Conservation (phyloP, 2,797 vertebrate species). For the Aldrovandia affinis region DNA sequence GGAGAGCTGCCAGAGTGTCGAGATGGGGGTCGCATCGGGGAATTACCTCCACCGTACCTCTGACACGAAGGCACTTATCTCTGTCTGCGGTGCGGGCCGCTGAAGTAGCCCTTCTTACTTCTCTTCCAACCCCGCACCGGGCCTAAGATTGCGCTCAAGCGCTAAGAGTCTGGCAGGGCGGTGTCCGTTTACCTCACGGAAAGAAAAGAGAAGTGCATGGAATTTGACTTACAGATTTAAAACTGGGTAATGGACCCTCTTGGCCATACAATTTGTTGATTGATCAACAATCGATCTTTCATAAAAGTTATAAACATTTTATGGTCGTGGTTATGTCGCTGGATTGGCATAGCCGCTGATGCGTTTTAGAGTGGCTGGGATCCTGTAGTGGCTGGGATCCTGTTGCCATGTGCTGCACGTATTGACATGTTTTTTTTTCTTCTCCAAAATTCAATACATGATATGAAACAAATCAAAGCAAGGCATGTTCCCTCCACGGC, state of each 20-base stretch:
- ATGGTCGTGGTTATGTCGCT: background rate
- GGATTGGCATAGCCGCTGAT: background rate
- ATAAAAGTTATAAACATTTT: background rate
- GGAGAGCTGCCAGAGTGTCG: background rate
- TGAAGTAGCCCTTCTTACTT: background rate
- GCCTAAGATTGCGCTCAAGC: background rate
- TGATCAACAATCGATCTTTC: no score
- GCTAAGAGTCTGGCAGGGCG: background rate
- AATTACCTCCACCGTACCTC: conserved; percentile 16
- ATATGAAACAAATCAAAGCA: background rate
- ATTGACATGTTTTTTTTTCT: background rate
- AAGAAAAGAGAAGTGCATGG: background rate
- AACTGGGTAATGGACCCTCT: background rate
- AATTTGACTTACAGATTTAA: background rate
- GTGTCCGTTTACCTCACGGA: background rate
- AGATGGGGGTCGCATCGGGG: background rate
- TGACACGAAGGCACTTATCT: conserved; percentile 27
- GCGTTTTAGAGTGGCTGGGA: no score
- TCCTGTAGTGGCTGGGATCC: background rate
- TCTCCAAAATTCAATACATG: background rate
- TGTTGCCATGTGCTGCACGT: background rate
- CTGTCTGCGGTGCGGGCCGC: background rate
- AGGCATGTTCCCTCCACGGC: background rate
- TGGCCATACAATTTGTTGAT: no score
- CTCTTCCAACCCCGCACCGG: background rate